A percentile compares a stretch with the other conserved stretches of the same genome.
These are phyloP conservation scores for Euproctis similis DNA, from an alignment of 2,888 invertebrate species.

Conservation along the genomic window DNA sequence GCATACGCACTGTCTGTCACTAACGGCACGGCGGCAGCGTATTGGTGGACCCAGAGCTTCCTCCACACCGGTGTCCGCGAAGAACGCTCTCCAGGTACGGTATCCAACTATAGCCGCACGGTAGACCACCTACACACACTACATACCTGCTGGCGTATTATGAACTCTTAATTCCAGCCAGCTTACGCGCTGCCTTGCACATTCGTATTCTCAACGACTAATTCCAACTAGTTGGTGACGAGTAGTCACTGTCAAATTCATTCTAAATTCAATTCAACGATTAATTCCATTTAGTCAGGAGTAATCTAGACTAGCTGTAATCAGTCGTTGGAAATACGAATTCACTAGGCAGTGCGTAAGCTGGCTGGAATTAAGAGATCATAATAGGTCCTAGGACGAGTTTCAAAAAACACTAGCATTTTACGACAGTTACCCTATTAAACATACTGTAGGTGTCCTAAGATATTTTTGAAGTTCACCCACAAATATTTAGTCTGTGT, in stretches of 20 bases:
- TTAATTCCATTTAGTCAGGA: too few species aligned
- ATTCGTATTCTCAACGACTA: too few species aligned
- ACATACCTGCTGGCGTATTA: slow-evolving; percentile 33
- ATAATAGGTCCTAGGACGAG: too few species aligned
- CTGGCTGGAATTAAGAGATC: too few species aligned
- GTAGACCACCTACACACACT: slow-evolving; percentile 37
- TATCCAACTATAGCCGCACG: slow-evolving; percentile 69
- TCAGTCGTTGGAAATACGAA: too few species aligned
- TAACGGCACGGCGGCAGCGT: slow-evolving; percentile 65
- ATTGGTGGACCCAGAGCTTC: slow-evolving; percentile 73
- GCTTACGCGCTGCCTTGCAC: too few species aligned
- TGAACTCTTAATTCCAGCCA: too few species aligned
- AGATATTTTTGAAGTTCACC: slow-evolving; percentile 45
- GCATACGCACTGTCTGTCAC: slow-evolving; percentile 68
- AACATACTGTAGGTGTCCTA: slow-evolving; percentile 5
- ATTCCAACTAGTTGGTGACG: too few species aligned
- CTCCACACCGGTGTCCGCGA: slow-evolving; percentile 76
- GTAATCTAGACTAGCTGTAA: too few species aligned
- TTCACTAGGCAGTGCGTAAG: too few species aligned
- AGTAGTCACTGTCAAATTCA: too few species aligned
- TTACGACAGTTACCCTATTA: slow-evolving; percentile 2
- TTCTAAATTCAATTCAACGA: too few species aligned
- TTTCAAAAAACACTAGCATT: slow-evolving; percentile 25
- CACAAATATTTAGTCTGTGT: slow-evolving; percentile 34
- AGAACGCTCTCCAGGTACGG: slow-evolving; percentile 80